A percentile compares a stretch with the other conserved stretches of the same genome.
Evolutionary conservation across 2,113 vertebrate species (phyloP).

Genomic region (Lagopus leucura): DNA sequence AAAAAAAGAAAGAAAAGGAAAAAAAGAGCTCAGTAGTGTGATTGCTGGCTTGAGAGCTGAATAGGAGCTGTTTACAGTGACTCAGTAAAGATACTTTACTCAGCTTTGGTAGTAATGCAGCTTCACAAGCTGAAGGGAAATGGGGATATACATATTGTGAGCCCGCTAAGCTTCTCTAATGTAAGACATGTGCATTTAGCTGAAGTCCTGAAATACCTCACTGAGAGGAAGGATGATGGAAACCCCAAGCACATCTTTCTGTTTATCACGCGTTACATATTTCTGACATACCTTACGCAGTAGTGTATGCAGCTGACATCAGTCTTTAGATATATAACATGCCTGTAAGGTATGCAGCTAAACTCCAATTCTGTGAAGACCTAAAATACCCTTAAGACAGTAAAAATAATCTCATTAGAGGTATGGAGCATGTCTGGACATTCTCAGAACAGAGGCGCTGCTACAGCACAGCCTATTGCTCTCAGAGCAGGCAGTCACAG

Average conservation of each 20-base stretch:
- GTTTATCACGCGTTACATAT: background rate
- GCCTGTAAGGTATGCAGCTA: background rate
- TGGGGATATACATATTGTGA: slow-evolving; percentile 49
- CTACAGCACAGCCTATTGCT: background rate
- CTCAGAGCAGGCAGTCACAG: background rate
- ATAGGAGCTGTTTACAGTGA: slow-evolving; percentile 35
- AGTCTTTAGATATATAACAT: background rate
- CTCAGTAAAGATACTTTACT: slow-evolving; percentile 42
- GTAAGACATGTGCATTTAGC: slow-evolving; percentile 54
- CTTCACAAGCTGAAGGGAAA: slow-evolving; percentile 68
- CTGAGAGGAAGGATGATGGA: background rate
- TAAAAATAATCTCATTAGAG: slow-evolving; percentile 53
- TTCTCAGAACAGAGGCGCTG: background rate
- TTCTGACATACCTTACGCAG: background rate
- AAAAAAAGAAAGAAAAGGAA: background rate
- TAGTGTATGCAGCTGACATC: background rate
- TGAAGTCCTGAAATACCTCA: slow-evolving; percentile 48
- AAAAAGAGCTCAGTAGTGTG: background rate
- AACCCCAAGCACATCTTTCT: background rate
- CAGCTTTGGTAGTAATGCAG: slow-evolving; percentile 53
- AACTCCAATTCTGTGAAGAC: background rate
- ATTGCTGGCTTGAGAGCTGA: slow-evolving; percentile 11
- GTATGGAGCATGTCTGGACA: background rate
- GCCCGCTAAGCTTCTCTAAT: slow-evolving; percentile 72
- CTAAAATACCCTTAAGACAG: slow-evolving; percentile 12